Evolutionary conservation across 2,888 invertebrate species (phyloP), one percentile per base, ranked within the genome.

Genomic region (Lasioglossum malachurum): DNA sequence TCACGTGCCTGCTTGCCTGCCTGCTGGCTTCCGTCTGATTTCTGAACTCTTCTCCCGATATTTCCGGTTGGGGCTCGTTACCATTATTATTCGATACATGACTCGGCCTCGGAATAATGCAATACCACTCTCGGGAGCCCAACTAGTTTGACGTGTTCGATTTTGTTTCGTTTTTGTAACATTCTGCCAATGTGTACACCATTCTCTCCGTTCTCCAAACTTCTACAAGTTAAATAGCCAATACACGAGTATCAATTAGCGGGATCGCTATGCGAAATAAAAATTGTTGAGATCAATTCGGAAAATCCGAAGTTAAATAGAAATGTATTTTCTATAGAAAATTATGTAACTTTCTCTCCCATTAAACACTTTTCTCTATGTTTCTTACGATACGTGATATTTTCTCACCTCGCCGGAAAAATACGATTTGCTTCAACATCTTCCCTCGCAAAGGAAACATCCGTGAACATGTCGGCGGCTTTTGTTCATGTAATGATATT

Each of bases 21-120:
- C 49, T n/a, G 69, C 69, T 38, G 69, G 74, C 23, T 64, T 49
- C 75, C 60, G 49, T 75, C 46, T 60, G 67, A 38, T 67, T 64
- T 53, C 41, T 72, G 57, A 86, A 88, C 83, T 85, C 83, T 88
- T 82, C 78, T 73, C 69, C 53, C 57, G 64, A 87, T 79, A 75
- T 53, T 60, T 44, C 64, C 60, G n/a, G 76, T 60, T 71, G 76
- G 78, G 72, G 80, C 83, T 84, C 73, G 67, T 86, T 87, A 78
- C 85, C 60, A 69, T 84, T 77, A 49, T 67, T 82, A 44, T 53
- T 74, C 67, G 80, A 84, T 82, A 53, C 82, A 71, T 73, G 75
- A 38, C 64, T 72, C 60, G 10, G 49, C n/a, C 16, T 14, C 31
- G 57, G 64, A 67, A 75, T 81, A 72, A 81, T 23, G 75, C 73